Evolutionary conservation across 2,113 vertebrate genomes (phyloP), one percentile per base, ranked within the genome.

Genomic region (Romanogobio albipinnatus): DNA sequence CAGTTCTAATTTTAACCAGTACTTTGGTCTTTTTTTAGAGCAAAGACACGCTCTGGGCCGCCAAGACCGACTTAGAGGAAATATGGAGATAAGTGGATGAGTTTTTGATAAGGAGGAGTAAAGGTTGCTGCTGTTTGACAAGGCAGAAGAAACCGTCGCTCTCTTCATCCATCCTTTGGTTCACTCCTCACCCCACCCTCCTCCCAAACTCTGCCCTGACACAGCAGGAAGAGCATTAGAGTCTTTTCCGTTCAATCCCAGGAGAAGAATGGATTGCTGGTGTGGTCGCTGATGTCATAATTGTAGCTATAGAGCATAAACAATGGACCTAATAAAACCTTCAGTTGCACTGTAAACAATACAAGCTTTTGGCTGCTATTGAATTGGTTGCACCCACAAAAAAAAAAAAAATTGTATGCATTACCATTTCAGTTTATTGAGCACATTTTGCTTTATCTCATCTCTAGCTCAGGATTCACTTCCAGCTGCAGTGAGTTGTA

Each of bases 11-110:
- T 87, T 77, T 82, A 87, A 85, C 43, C 5, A 51, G 15, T n/a
- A 29, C 77, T 82, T 85, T 84, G 29, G 33, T 87, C 76, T 85
- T 83, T 89, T 77, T 86, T 64, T 64, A 89, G 88, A 82, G 79
- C 77, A 2, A 89, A 87, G 86, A 77, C 56, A 5, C 88, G 88
- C 51, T 81, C 82, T 15, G 86, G 84, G 53, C 88, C 82, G 3
- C 68, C 86, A 9, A 87, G 86, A 82, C 88, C 88, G 70, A 86
- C 84, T 11, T 89, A 81, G 76, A 82, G 7, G 19, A 17, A n/a
- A 33, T 13, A 33, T 17, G 22, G 24, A 58, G 39, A 19, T 68
- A 17, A 64, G 61, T 61, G 70, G 56, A 45, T 68, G 47, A 22
- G 14, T 56, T 17, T 51, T 19, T 64, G n/a, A 78, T 51, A 59